Evolutionary conservation across 2,797 vertebrate genomes (phyloP).

Genomic region (Knipowitschia caucasica): DNA sequence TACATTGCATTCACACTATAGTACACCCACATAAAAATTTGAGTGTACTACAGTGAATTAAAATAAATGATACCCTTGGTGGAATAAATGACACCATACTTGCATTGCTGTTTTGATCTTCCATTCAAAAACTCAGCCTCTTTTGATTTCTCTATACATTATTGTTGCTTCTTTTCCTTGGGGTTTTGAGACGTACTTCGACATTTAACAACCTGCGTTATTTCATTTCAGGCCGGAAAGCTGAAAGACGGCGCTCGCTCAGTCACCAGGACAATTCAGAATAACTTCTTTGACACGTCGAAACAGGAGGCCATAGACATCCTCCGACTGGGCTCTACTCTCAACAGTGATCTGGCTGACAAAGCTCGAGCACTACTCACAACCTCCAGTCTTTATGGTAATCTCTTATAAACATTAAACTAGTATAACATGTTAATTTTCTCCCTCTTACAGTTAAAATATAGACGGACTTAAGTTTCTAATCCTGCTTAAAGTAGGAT

Average conservation of each 20-base stretch:
- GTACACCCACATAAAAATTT: no score
- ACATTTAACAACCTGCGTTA: not conserved
- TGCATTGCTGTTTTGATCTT: conserved; percentile 16
- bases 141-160: conserved; percentile 25
- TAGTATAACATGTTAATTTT: not conserved
- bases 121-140: conserved; percentile 8
- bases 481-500: conserved; percentile 17
- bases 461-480: conserved; percentile 13
- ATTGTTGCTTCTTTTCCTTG: conserved; percentile 14
- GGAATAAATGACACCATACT: conserved; percentile 3
- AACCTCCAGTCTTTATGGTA: conserved; percentile 96
- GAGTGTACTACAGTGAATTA: not conserved
- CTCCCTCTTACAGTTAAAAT: conserved; percentile 5
- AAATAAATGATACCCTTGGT: not conserved
- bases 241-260: conserved; percentile 98
- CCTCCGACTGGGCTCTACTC: conserved; percentile 93
- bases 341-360: conserved; percentile 97
- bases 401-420: conserved; percentile 21
- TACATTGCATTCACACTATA: not conserved
- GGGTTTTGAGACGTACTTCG: not conserved
- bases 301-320: conserved; percentile 99
- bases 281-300: conserved; percentile 99
- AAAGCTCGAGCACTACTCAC: conserved; percentile 97
- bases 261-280: conserved; percentile 97
- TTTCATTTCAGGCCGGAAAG: conserved; percentile 81